These are phyloP conservation scores for Phoenicopterus ruber DNA, from an alignment of 2,113 vertebrate genomes.

Conservation along the genomic window DNA sequence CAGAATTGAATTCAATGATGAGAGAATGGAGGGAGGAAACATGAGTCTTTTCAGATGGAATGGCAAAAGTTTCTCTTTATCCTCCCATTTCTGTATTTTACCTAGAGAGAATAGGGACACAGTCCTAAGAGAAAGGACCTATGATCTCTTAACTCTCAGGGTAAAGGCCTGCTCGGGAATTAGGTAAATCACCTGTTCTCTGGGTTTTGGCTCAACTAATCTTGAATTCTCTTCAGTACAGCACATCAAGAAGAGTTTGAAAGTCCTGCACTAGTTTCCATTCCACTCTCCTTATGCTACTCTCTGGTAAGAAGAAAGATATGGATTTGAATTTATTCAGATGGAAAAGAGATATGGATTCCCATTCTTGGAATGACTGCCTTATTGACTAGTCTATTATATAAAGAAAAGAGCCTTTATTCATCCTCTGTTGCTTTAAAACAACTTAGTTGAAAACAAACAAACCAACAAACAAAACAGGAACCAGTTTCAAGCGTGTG, in stretches of 20 bases:
- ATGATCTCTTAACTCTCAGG: background rate
- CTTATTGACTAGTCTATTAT: background rate
- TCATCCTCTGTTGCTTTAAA: background rate
- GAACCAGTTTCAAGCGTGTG: background rate
- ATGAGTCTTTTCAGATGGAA: background rate
- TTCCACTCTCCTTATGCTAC: background rate
- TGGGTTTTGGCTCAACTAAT: background rate
- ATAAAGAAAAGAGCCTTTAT: background rate
- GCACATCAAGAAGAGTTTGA: background rate
- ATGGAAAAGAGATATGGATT: background rate
- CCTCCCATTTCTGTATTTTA: background rate
- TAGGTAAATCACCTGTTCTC: background rate
- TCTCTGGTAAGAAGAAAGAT: background rate
- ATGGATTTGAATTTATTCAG: background rate
- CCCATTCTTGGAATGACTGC: background rate
- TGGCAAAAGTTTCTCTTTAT: background rate
- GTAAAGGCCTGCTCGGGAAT: background rate
- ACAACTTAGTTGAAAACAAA: background rate
- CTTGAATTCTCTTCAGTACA: background rate
- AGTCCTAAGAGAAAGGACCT: background rate
- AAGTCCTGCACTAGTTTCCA: background rate
- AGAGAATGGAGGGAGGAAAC: background rate
- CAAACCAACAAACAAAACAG: background rate
- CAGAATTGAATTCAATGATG: background rate
- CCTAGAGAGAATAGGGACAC: background rate